Evolutionary conservation across 2,888 invertebrate species (phyloP).

Genomic region (Branchinecta sandiegonensis): DNA sequence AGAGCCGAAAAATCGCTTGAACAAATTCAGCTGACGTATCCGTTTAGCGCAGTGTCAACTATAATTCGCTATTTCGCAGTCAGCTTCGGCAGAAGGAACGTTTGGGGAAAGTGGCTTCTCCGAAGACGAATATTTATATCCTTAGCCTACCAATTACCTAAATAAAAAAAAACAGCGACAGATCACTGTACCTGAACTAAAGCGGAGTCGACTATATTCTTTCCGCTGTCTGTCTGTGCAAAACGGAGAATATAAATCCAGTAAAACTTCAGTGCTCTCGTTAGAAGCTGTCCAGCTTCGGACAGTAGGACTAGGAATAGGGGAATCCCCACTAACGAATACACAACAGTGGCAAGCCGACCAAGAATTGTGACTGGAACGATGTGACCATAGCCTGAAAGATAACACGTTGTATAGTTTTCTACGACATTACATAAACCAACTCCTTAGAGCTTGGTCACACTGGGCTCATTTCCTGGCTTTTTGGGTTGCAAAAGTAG

Average conservation of each 20-base stretch:
- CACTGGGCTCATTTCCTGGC: no score
- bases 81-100: not conserved
- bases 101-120: not conserved
- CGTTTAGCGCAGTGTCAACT: not conserved
- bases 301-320: slow-evolving; percentile 84
- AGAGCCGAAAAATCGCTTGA: no score
- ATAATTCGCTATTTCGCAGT: not conserved
- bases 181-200: not conserved
- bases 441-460: no score
- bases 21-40: no score
- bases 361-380: slow-evolving; percentile 62
- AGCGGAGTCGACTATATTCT: slow-evolving; percentile 18
- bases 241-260: slow-evolving; percentile 47
- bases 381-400: slow-evolving; percentile 86
- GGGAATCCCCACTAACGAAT: slow-evolving; percentile 89
- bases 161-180: no score
- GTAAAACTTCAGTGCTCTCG: slow-evolving; percentile 71
- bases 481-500: no score
- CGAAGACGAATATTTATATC: not conserved
- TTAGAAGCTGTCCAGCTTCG: slow-evolving; percentile 87
- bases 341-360: slow-evolving; percentile 76
- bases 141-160: not conserved
- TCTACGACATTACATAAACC: no score
- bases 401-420: no score
- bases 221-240: slow-evolving; percentile 18